These are phyloP conservation scores for Cyphomyrmex costatus DNA, from an alignment of 1,140 invertebrate genomes.

Conservation along the genomic window DNA sequence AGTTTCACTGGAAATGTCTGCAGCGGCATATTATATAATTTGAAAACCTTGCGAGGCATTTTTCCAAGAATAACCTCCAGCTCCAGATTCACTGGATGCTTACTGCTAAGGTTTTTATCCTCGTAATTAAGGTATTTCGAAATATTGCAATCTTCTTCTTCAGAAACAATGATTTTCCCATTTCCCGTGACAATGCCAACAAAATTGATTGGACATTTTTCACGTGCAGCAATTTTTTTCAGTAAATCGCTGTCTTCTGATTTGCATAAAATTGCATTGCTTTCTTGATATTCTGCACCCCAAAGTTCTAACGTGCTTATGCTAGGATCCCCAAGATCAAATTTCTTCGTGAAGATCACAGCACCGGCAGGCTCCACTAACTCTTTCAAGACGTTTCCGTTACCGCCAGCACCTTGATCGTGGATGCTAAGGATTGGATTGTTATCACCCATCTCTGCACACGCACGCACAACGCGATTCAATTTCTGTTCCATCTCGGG, in stretches of 20 bases:
- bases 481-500: conserved; percentile 99
- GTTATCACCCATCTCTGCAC: conserved; percentile 92
- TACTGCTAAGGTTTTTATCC: conserved; percentile 66
- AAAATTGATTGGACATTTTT: conserved; percentile 97
- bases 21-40: conserved; percentile 82
- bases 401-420: conserved; percentile 98
- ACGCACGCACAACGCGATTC: conserved; percentile 97
- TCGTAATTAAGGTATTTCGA: conserved; percentile 81
- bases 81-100: conserved; percentile 94
- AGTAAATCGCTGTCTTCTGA: conserved; percentile 89
- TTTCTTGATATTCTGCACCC: conserved; percentile 99
- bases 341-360: conserved; percentile 94
- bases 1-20: conserved; percentile 86
- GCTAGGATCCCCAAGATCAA: conserved; percentile 97
- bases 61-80: conserved; percentile 96
- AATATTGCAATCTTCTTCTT: conserved; percentile 86
- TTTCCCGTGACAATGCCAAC: conserved; percentile 97
- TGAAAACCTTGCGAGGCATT: conserved; percentile 93
- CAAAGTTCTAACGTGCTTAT: conserved; percentile 97
- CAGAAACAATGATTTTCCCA: conserved; percentile 93
- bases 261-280: conserved; percentile 94
- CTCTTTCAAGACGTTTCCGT: conserved; percentile 99
- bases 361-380: conserved; percentile 97
- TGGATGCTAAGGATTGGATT: conserved; percentile 98
- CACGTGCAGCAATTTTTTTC: conserved; percentile 92